Evolutionary conservation across 2,888 invertebrate genomes (phyloP).

Genomic region (Troides oblongomaculatus): DNA sequence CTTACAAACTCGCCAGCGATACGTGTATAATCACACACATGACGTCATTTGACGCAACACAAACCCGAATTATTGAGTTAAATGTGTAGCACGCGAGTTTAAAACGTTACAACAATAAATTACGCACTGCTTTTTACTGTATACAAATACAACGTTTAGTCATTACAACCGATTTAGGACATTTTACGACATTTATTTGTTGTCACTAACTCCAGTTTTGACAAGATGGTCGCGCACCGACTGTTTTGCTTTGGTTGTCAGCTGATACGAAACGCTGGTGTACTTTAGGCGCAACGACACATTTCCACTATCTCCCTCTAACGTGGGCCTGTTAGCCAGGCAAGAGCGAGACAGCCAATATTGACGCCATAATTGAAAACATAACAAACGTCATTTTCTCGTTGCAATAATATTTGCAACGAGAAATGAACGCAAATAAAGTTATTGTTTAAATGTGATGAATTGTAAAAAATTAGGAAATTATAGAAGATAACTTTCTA

Average conservation of each 20-base stretch:
- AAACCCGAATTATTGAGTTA: conserved; percentile 77
- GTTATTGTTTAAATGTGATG: conserved; percentile 51
- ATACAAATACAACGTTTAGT: conserved; percentile 68
- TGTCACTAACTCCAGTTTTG: conserved; percentile 78
- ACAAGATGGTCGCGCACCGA: conserved; percentile 82
- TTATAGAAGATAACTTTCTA: conserved; percentile 55
- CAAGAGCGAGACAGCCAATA: conserved; percentile 50
- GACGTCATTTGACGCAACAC: conserved; percentile 80
- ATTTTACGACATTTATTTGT: conserved; percentile 79
- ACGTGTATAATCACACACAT: conserved; percentile 79
- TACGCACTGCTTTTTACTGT: conserved; percentile 69
- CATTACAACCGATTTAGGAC: conserved; percentile 73
- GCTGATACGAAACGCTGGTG: conserved; percentile 77
- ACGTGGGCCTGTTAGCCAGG: conserved; percentile 24
- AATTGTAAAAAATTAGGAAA: conserved; percentile 61
- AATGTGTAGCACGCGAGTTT: conserved; percentile 66
- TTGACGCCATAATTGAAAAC: conserved; percentile 52
- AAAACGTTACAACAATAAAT: conserved; percentile 67
- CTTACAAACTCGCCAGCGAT: conserved; percentile 78
- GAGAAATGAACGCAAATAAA: conserved; percentile 58
- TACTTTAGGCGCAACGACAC: conserved; percentile 51
- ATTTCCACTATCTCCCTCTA: conserved; percentile 47
- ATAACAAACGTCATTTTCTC: conserved; percentile 70
- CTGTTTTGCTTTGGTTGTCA: conserved; percentile 82
- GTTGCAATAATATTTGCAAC: conserved; percentile 66